Percentiles rank a stretch among this genome's conserved stretches.
Evolutionary conservation across 2,113 vertebrate species (phyloP).

Genomic region (Cyanoliseus patagonus): DNA sequence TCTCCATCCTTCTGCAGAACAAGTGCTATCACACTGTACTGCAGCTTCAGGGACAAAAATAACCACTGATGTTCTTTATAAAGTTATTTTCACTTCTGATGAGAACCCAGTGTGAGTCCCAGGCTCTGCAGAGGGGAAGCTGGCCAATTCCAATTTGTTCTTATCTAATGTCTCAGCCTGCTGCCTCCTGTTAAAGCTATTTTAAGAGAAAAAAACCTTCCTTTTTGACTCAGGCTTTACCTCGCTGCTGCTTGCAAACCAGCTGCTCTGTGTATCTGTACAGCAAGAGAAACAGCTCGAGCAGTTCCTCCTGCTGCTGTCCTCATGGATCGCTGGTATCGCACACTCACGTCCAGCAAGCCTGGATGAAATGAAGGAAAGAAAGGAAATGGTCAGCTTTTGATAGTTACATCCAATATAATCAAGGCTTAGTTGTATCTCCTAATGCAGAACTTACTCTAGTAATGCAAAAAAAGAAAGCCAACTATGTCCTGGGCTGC

Average conservation of each 20-base stretch:
- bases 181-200: not conserved
- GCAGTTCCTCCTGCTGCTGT: conserved; percentile 66
- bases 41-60: not conserved
- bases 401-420: not conserved
- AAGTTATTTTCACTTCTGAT: not conserved
- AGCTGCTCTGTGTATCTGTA: conserved; percentile 86
- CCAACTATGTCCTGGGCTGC: not conserved
- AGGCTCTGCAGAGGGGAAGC: not conserved
- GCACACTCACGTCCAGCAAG: conserved; percentile 85
- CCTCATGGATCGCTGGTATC: conserved; percentile 78
- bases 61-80: not conserved
- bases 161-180: not conserved
- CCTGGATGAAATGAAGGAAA: conserved; percentile 70
- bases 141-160: not conserved
- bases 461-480: not conserved
- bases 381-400: not conserved
- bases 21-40: not conserved
- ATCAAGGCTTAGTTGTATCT: not conserved
- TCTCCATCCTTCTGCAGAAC: not conserved
- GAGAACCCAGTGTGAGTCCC: not conserved
- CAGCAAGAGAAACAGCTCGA: conserved; percentile 77
- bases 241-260: conserved; percentile 92
- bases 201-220: not conserved
- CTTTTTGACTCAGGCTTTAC: conserved; percentile 67
- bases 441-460: not conserved